A percentile compares a stretch with the other conserved stretches of the same genome.
These are phyloP conservation scores for Microctenopoma stevenorrisi DNA, from an alignment of 2,797 vertebrate genomes.

Conservation along the genomic window DNA sequence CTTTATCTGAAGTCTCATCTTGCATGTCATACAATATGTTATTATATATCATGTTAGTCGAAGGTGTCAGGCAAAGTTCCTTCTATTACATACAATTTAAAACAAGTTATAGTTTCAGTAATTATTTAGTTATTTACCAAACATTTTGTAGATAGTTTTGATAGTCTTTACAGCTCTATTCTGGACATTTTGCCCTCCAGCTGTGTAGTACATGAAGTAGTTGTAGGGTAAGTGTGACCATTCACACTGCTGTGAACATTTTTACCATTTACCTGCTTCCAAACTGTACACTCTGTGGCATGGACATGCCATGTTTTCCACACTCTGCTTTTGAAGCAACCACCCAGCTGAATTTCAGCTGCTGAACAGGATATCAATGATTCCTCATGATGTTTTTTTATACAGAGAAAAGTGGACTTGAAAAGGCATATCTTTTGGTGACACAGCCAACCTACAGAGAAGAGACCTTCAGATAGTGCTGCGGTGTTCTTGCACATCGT, in stretches of 20 bases:
- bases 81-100: too few relatives aligned
- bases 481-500: too few relatives aligned
- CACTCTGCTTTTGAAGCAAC: not conserved
- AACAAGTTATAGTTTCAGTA: too few relatives aligned
- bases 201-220: not conserved
- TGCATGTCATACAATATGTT: not conserved
- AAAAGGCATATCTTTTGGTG: not conserved
- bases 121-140: too few relatives aligned
- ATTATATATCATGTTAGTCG: not conserved
- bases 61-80: not conserved
- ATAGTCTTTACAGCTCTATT: not conserved
- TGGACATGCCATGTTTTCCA: not conserved
- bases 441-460: not conserved
- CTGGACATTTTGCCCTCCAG: slow-evolving; percentile 1
- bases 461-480: not conserved
- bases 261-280: slow-evolving; percentile 1
- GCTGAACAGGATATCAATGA: not conserved
- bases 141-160: too few relatives aligned
- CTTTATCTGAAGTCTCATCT: too few relatives aligned
- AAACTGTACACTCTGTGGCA: not conserved
- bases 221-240: slow-evolving; percentile 12
- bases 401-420: too few relatives aligned
- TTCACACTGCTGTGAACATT: slow-evolving; percentile 33
- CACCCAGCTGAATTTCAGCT: not conserved
- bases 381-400: not conserved